phyloP scores from a whole-genome alignment of 2,113 vertebrate genomes.

The Rhinichthys klamathensis region DNA sequence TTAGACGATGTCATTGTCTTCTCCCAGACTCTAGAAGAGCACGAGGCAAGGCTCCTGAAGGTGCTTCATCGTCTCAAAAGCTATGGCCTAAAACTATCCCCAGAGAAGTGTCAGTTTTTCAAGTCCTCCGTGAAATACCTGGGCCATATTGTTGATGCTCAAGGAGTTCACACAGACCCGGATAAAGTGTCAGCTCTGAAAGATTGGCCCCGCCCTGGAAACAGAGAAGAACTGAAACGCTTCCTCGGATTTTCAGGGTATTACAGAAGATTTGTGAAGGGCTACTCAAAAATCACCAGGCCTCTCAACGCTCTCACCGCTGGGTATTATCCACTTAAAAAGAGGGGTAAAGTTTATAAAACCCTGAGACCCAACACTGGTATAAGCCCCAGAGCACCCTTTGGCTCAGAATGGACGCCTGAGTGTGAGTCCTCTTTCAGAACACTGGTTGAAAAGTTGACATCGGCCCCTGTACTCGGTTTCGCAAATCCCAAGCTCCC shows the following conservation, averaged over 20 bases:
- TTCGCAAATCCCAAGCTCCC: no score
- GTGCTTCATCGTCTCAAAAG: conserved; percentile 22
- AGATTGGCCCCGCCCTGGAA: conserved; percentile 28
- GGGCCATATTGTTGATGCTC: no score
- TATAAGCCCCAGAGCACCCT: no score
- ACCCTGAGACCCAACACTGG: not conserved
- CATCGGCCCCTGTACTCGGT: no score
- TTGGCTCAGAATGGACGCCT: no score
- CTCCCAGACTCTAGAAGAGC: conserved; percentile 28
- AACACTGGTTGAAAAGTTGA: no score
- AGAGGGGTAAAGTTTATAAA: conserved; percentile 45
- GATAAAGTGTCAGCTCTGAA: conserved; percentile 24
- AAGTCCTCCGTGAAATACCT: no score
- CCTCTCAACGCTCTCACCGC: conserved; percentile 18
- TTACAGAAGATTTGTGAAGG: conserved; percentile 9
- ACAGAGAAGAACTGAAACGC: conserved; percentile 13
- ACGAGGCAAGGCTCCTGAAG: conserved; percentile 29
- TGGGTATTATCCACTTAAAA: conserved; percentile 28
- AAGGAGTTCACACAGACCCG: no score
- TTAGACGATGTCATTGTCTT: no score
- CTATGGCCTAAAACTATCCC: conserved; percentile 9
- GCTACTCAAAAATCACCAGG: conserved; percentile 23
- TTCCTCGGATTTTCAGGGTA: conserved; percentile 40
- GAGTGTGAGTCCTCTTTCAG: no score
- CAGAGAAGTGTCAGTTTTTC: no score